Percentiles rank a stretch among this genome's conserved stretches.
These are phyloP conservation scores for Bujurquina vittata DNA, from an alignment of 2,113 vertebrate genomes.

Conservation along the genomic window DNA sequence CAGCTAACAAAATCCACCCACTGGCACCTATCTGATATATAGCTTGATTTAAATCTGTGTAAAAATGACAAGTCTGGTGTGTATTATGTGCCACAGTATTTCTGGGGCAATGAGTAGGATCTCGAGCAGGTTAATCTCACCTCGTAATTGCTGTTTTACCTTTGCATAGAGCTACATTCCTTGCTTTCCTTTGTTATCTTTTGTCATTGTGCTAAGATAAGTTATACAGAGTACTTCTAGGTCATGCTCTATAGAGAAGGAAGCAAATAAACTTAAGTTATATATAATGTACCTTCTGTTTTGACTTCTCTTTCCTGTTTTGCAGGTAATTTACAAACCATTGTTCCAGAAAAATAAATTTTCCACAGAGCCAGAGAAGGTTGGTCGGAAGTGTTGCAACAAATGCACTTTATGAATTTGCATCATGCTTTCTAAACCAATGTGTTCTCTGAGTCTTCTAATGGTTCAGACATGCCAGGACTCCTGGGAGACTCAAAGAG, in stretches of 20 bases:
- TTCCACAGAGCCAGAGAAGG: conserved; percentile 7
- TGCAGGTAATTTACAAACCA: conserved; percentile 43
- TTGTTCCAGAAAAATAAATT: not conserved
- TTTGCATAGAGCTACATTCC: no score
- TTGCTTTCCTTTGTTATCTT: not conserved
- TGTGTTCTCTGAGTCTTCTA: not conserved
- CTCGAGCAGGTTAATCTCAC: not conserved
- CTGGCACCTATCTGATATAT: no score
- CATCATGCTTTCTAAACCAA: not conserved
- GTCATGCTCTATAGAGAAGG: not conserved
- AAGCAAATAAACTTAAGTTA: not conserved
- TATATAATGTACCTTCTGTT: not conserved
- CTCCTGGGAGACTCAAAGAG: no score
- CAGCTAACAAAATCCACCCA: not conserved
- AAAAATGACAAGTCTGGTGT: no score
- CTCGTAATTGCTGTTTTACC: not conserved
- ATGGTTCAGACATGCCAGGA: not conserved
- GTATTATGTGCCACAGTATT: no score
- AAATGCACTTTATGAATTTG: not conserved
- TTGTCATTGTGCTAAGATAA: not conserved
- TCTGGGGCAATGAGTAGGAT: no score
- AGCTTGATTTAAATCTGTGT: no score
- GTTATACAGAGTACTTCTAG: not conserved
- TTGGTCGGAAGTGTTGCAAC: conserved; percentile 18
- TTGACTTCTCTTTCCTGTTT: not conserved